A percentile compares a stretch with the other conserved stretches of the same genome.
These are phyloP conservation scores for Glyphotaelius pellucidus DNA, from an alignment of 2,888 invertebrate species.

Conservation along the genomic window DNA sequence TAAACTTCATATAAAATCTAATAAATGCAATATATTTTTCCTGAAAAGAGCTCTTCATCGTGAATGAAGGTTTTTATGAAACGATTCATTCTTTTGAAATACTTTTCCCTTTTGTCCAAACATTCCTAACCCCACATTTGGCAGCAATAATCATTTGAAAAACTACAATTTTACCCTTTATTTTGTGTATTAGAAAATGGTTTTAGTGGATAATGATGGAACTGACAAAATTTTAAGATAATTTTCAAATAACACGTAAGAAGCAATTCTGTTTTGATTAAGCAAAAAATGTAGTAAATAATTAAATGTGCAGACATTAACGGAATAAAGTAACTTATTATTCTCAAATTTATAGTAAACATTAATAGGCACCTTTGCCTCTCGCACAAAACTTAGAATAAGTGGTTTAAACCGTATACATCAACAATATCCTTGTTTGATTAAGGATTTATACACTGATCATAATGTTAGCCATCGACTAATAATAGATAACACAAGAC, in stretches of 20 bases:
- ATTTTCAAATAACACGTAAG: no score
- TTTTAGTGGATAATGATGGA: no score
- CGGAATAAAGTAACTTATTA: background rate
- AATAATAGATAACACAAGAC: background rate
- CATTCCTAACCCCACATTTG: background rate
- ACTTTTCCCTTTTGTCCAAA: background rate
- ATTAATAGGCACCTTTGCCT: background rate
- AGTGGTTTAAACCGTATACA: background rate
- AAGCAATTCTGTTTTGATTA: no score
- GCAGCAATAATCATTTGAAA: background rate
- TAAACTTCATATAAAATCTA: background rate
- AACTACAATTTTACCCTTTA: no score
- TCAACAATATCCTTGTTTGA: background rate
- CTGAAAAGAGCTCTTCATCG: background rate
- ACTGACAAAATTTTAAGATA: no score
- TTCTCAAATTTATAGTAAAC: background rate
- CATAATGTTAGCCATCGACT: background rate
- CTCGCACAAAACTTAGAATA: background rate
- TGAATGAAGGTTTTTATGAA: background rate
- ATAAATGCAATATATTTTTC: background rate
- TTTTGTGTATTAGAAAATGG: background rate
- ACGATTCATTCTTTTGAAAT: background rate
- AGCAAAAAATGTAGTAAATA: no score
- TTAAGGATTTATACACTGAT: background rate
- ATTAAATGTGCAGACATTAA: background rate